A percentile compares a stretch with the other conserved stretches of the same genome.
phyloP scores from a whole-genome alignment of 2,113 vertebrate species.

The Terrapene triunguis region DNA sequence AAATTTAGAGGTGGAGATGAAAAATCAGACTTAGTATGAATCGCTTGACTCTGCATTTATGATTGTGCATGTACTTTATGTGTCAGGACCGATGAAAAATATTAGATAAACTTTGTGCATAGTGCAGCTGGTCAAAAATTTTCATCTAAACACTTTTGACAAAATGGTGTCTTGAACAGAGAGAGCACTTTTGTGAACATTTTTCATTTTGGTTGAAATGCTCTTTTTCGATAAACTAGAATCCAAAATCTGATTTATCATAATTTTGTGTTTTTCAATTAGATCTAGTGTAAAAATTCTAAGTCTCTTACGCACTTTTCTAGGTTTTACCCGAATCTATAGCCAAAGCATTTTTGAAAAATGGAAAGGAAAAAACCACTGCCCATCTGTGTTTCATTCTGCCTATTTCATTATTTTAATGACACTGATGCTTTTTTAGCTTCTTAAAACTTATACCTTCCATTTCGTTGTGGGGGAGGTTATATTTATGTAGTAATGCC shows the following conservation, averaged over 20 bases:
- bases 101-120: background rate
- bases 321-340: background rate
- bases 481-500: background rate
- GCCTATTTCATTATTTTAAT: background rate
- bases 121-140: background rate
- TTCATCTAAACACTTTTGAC: background rate
- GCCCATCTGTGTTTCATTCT: background rate
- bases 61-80: background rate
- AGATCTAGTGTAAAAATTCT: background rate
- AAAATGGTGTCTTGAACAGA: background rate
- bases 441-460: background rate
- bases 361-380: background rate
- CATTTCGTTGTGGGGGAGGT: background rate
- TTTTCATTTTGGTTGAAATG: background rate
- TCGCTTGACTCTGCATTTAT: background rate
- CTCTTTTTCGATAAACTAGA: background rate
- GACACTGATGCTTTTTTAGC: background rate
- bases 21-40: background rate
- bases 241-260: background rate
- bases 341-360: background rate
- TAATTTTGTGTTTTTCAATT: background rate
- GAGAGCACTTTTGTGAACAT: background rate
- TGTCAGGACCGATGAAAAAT: background rate
- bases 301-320: background rate
- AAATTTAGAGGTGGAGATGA: background rate